Base-by-base conservation (phyloP, 2,797 vertebrate genomes). In the Astyanax mexicanus region DNA sequence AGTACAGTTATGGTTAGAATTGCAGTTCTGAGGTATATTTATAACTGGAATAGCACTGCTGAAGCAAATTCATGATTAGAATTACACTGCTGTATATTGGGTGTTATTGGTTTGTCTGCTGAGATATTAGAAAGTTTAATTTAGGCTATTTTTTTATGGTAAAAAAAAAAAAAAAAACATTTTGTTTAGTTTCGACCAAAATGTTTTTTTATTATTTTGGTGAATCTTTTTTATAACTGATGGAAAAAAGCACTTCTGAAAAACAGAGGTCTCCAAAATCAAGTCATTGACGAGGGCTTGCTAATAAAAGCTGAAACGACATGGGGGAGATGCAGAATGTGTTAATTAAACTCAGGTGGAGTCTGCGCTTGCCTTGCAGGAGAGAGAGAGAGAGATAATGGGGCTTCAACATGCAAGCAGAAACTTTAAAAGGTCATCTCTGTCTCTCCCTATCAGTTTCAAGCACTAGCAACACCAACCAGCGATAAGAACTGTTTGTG, bases 281-380 rank as follows among this genome's bases (percentile, higher is more conserved):
- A 17, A 17, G 23, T 27, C 60, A 21, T 40, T 62, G 54, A 42
- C n/a, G 11, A 4, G 62, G 68, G 49, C 19, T 29, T 62, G 40
- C 40, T 62, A 69, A 72, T 49, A 54, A 21, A 65, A 42, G 21
- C n/a, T 44, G 19, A 11, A 45, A 32, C 64, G 17, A 54, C 23
- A 57, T 10, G 52, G 69, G 21, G 29, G 17, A 23, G 17, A 57
- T 49, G 35, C 74, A 61, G 32, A 62, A 78, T 37, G 65, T 64
- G 65, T 70, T 51, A 70, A 79, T 72, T 49, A 58, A 74, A 74
- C 32, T 69, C 40, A 57, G 60, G 55, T 57, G n/a, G 51, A 69
- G 57, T 62, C 60, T 6, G 38, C 49, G 57, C 57, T 19, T 27
- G 5, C 49, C n/a, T 6, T 38, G 78, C 52, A 40, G 72, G 27